These are phyloP conservation scores for Microtus richardsoni DNA, from an alignment of 2,113 vertebrate species.

Conservation along the genomic window DNA sequence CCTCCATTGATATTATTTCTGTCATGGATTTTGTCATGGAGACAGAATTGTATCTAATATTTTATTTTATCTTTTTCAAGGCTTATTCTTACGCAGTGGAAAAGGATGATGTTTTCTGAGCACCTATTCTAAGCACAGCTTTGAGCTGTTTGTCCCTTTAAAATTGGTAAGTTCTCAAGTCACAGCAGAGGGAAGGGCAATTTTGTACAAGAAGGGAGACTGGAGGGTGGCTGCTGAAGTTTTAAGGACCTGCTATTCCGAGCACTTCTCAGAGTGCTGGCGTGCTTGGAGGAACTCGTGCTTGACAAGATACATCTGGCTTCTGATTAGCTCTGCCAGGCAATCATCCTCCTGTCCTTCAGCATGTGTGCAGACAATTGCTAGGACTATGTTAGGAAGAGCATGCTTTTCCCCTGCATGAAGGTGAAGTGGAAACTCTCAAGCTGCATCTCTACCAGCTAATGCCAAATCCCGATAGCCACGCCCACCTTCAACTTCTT, in stretches of 20 bases:
- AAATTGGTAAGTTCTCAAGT: neutral
- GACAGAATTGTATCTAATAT: too few species aligned
- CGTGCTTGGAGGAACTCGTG: neutral
- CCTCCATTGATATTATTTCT: neutral
- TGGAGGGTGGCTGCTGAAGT: neutral
- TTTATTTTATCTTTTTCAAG: neutral
- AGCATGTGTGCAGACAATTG: neutral
- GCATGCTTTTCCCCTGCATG: neutral
- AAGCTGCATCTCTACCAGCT: neutral
- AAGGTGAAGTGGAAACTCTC: neutral
- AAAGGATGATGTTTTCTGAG: neutral
- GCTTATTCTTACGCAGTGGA: neutral
- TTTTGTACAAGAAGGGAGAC: neutral
- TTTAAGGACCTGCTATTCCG: neutral
- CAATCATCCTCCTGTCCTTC: neutral
- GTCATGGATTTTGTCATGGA: neutral
- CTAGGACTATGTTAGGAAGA: neutral
- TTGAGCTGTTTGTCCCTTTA: neutral
- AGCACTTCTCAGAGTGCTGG: neutral
- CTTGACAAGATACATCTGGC: neutral
- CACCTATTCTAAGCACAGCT: neutral
- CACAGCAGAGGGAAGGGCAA: neutral
- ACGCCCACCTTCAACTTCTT: neutral
- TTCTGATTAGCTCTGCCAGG: constrained; percentile 10
- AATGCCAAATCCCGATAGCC: neutral